A percentile compares a stretch with the other conserved stretches of the same genome.
phyloP scores from a whole-genome alignment of 2,888 invertebrate genomes.

The Hymenopus coronatus region DNA sequence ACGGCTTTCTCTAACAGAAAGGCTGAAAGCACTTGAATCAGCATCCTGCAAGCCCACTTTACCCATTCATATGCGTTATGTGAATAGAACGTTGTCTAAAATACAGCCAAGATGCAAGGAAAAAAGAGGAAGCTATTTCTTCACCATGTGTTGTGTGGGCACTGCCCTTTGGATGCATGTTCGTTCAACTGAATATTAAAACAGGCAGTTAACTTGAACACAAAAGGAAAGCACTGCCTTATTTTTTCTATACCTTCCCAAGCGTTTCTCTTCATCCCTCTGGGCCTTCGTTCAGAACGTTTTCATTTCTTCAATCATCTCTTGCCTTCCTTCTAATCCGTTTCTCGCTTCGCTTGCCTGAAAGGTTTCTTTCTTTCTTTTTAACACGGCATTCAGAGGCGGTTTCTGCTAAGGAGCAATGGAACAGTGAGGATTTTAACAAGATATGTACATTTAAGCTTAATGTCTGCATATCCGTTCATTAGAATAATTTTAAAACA shows the following conservation, averaged over 20 bases:
- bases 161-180: background rate
- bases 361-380: background rate
- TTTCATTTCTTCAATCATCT: background rate
- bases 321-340: background rate
- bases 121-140: background rate
- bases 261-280: background rate
- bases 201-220: background rate
- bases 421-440: too few species aligned
- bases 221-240: background rate
- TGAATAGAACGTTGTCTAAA: background rate
- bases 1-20: background rate
- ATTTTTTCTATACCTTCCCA: background rate
- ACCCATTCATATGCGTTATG: background rate
- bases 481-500: too few species aligned
- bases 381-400: background rate
- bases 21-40: too few species aligned
- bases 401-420: too few species aligned
- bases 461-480: too few species aligned
- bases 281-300: background rate
- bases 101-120: background rate
- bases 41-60: background rate
- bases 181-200: background rate
- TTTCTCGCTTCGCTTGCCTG: background rate
- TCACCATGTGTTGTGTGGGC: background rate
- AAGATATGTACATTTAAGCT: too few species aligned